A percentile compares a stretch with the other conserved stretches of the same genome.
Conservation (phyloP, 2,113 vertebrate genomes). For the Lampris incognitus region DNA sequence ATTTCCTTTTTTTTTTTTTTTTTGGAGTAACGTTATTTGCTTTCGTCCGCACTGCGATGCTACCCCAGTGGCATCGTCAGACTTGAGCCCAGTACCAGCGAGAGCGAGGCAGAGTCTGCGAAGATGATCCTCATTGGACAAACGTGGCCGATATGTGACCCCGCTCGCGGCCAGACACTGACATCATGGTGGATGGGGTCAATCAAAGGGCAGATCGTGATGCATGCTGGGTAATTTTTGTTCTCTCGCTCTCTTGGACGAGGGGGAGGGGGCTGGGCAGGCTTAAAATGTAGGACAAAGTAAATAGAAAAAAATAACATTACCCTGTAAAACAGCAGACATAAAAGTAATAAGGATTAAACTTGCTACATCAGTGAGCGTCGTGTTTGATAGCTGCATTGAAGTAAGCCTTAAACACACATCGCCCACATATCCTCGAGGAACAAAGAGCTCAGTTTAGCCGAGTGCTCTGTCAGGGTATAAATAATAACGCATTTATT, state of each 20-base stretch:
- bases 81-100: constrained; percentile 2
- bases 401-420: constrained; percentile 67
- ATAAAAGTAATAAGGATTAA: constrained; percentile 38
- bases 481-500: constrained; percentile 44
- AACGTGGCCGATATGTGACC: constrained; percentile 43
- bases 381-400: constrained; percentile 57
- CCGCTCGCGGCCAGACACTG: constrained; percentile 55
- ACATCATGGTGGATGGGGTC: constrained; percentile 67
- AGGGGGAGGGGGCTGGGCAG: constrained; percentile 49
- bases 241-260: constrained; percentile 33
- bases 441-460: constrained; percentile 74
- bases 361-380: constrained; percentile 45
- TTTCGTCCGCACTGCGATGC: neutral
- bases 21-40: neutral
- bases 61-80: neutral
- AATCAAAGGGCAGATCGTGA: constrained; percentile 66
- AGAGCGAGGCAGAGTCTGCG: constrained; percentile 19
- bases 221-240: constrained; percentile 74
- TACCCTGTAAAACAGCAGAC: constrained; percentile 59
- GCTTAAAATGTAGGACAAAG: constrained; percentile 63
- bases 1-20: neutral
- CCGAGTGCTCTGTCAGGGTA: constrained; percentile 69
- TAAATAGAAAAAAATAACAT: constrained; percentile 47
- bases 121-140: constrained; percentile 66
- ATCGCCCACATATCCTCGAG: constrained; percentile 67